Conservation (phyloP, 2,888 invertebrate genomes). For the Hypsopygia costalis region DNA sequence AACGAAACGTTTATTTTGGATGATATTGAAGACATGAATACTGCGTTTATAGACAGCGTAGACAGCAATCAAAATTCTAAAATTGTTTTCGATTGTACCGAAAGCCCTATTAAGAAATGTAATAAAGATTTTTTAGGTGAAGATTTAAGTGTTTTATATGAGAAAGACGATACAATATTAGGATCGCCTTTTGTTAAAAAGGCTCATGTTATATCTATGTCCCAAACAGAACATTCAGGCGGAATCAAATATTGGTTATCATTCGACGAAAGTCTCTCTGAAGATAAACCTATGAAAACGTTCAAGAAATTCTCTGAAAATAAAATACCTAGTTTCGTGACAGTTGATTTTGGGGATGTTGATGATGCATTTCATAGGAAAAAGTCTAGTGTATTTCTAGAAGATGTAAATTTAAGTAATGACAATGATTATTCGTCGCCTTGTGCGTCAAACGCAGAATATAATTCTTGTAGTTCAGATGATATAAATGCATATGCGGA, state of each 20-base stretch:
- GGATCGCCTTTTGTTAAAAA: conserved; percentile 57
- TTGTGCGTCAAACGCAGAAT: conserved; percentile 27
- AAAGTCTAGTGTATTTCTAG: conserved; percentile 17
- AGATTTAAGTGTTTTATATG: conserved; percentile 38
- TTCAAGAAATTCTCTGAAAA: conserved; percentile 10
- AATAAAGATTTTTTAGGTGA: conserved; percentile 19
- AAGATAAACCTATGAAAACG: conserved; percentile 20
- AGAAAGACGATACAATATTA: conserved; percentile 41
- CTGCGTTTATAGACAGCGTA: conserved; percentile 51
- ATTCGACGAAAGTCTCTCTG: conserved; percentile 48
- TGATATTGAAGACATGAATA: conserved; percentile 46
- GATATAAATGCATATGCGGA: conserved; percentile 12
- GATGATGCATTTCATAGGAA: conserved; percentile 15
- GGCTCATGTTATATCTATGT: conserved; percentile 59
- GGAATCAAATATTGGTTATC: conserved; percentile 73
- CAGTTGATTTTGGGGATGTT: conserved; percentile 24
- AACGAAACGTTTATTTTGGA: conserved; percentile 35
- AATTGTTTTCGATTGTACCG: conserved; percentile 44
- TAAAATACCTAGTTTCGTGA: conserved; percentile 53
- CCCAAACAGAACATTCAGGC: conserved; percentile 55
- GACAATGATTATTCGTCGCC: no score
- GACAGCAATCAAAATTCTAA: conserved; percentile 10
- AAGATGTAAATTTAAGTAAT: conserved; percentile 3
- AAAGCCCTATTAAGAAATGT: conserved; percentile 43
- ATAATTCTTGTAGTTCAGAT: conserved; percentile 33